phyloP scores from a whole-genome alignment of 1,140 invertebrate genomes.

The Nephila pilipes region DNA sequence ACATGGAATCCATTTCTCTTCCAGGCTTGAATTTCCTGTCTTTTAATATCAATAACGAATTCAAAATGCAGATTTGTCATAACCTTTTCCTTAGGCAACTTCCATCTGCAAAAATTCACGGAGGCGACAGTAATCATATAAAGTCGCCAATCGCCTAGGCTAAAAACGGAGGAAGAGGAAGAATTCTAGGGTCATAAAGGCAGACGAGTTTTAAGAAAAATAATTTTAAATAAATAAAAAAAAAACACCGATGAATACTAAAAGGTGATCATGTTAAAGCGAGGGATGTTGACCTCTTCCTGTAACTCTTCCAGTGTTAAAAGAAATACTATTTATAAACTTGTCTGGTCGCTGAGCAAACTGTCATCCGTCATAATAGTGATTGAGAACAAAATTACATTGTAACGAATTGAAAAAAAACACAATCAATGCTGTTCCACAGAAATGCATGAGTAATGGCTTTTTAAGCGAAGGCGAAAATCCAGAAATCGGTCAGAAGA shows the following conservation, averaged over 20 bases:
- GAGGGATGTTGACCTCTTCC: slow-evolving; percentile 17
- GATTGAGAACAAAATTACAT: slow-evolving; percentile 34
- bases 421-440: background rate
- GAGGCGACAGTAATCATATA: background rate
- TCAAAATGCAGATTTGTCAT: background rate
- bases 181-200: background rate
- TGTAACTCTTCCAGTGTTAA: background rate
- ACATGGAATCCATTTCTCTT: background rate
- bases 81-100: background rate
- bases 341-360: slow-evolving; percentile 26
- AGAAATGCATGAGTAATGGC: slow-evolving; percentile 4
- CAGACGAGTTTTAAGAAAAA: slow-evolving; percentile 1
- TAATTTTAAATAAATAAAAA: background rate
- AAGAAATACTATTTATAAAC: slow-evolving; percentile 27
- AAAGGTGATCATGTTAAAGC: background rate
- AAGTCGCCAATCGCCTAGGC: background rate
- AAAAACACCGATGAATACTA: background rate
- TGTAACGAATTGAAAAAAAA: background rate
- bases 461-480: background rate
- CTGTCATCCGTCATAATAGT: slow-evolving; percentile 37
- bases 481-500: background rate
- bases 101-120: background rate
- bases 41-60: background rate
- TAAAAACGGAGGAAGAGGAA: background rate
- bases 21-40: background rate